A percentile compares a stretch with the other conserved stretches of the same genome.
These are phyloP conservation scores for Geophilus truncorum DNA, from an alignment of 2,888 invertebrate genomes.

Conservation along the genomic window DNA sequence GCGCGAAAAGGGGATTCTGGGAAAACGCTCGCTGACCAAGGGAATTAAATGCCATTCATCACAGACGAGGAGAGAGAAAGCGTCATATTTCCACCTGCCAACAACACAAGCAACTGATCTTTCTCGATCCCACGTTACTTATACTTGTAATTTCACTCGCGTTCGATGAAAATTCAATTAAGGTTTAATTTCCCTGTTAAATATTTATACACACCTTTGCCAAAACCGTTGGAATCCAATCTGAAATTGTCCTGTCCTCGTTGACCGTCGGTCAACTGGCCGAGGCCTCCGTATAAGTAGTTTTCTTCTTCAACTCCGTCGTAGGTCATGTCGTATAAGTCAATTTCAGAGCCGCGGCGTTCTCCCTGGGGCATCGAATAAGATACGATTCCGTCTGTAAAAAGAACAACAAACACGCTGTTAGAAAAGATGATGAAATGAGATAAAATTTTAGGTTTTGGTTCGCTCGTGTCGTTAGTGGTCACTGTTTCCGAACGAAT, in stretches of 20 bases:
- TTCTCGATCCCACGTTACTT: not conserved
- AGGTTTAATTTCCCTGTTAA: not conserved
- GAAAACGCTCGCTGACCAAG: slow-evolving; percentile 5
- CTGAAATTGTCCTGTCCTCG: slow-evolving; percentile 71
- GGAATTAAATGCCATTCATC: slow-evolving; percentile 21
- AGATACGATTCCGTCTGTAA: slow-evolving; percentile 70
- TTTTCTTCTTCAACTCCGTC: slow-evolving; percentile 76
- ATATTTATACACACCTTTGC: slow-evolving; percentile 48
- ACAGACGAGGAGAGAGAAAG: not conserved
- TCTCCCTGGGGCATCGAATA: slow-evolving; percentile 87
- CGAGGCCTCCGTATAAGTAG: slow-evolving; percentile 70
- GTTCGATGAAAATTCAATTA: slow-evolving; percentile 22
- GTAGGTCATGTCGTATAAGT: slow-evolving; percentile 77
- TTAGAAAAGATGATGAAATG: not conserved
- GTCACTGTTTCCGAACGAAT: not conserved
- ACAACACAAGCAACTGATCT: not conserved
- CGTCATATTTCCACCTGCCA: slow-evolving; percentile 19
- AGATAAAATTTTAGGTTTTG: not conserved
- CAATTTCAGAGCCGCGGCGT: slow-evolving; percentile 69
- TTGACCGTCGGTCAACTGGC: slow-evolving; percentile 77
- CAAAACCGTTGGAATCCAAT: slow-evolving; percentile 58
- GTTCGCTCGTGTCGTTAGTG: not conserved
- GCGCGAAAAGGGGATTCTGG: not conserved
- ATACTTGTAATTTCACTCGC: not conserved
- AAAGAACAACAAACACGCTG: slow-evolving; percentile 23